Base-by-base conservation (phyloP, 2,113 vertebrate genomes). In the Elanoides forficatus region DNA sequence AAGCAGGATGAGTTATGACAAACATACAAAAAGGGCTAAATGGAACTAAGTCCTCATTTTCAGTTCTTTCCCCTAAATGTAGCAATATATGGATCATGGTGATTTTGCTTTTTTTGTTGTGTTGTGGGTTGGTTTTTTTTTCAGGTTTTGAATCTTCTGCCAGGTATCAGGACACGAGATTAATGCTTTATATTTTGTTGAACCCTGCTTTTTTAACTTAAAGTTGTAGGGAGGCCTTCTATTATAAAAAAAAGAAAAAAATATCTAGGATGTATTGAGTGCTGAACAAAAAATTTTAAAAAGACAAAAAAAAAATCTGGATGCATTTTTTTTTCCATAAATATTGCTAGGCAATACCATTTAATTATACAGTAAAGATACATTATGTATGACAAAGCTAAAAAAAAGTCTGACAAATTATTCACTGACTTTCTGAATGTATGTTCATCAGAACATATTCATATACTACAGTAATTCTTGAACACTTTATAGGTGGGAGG, bases 111-210 rank as follows among this genome's bases (percentile, higher is more conserved):
- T 70, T 70, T 42, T 58, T 89, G 22, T 56, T 70, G 13, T 70
- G 11, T 13, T 66, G 13, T 60, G 19, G 2, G 6, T 19, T 60
- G 18, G 8, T 4, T 0, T 0, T 6, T 45, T 48, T 78, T 85
- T 59, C 19, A 45, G 27, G 4, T 68, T 81, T 88, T 65, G 16
- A 88, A 85, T 5, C 10, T 73, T 79, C 12, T 59, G 4, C 50
- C 22, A 34, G 6, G 10, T 59, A 45, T 68, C 32, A 78, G 22
- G 7, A 78, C 23, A 50, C 50, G 25, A 78, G 8, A 74, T 38
- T n/a, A 75, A 32, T 71, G 11, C 1, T 65, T 88, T 36, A 6
- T 26, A 70, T 56, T 79, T 82, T 74, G 10, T n/a, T 73, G 22
- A 91, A 75, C 23, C 2, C 5, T 66, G 4, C 1, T 42, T 74